phyloP scores from a whole-genome alignment of 2,797 vertebrate species.

The Artibeus lituratus region DNA sequence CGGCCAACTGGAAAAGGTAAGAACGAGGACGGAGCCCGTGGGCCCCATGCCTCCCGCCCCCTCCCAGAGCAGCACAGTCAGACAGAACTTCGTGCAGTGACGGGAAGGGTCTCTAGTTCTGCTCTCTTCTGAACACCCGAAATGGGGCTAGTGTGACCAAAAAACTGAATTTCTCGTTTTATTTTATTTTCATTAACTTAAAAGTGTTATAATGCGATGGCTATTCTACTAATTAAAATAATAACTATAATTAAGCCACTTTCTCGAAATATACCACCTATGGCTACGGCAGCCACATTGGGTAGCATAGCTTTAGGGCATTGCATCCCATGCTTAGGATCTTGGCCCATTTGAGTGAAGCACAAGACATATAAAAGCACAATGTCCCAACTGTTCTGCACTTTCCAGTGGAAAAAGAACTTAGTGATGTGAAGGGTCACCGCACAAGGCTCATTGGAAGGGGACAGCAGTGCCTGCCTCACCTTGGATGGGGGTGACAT shows the following conservation, averaged over 20 bases:
- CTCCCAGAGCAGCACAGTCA: not conserved
- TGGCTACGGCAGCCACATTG: not conserved
- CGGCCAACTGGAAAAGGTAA: conserved; percentile 98
- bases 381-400: not conserved
- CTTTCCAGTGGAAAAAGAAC: not conserved
- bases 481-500: not conserved
- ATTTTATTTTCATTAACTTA: conserved; percentile 1
- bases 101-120: not conserved
- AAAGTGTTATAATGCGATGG: too few species aligned
- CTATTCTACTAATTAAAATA: too few species aligned
- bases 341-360: not conserved
- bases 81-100: not conserved
- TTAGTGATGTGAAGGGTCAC: not conserved
- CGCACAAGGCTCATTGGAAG: not conserved
- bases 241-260: too few species aligned
- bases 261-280: too few species aligned
- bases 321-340: not conserved
- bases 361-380: too few species aligned
- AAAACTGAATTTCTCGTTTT: not conserved
- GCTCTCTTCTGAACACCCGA: not conserved
- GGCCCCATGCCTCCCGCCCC: not conserved
- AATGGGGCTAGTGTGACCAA: not conserved
- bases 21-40: conserved; percentile 24
- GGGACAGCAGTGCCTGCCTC: not conserved
- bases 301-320: not conserved